Percentiles rank a stretch among this genome's conserved stretches.
Conservation (phyloP, 2,113 vertebrate species). For the Pterocles orientalis region DNA sequence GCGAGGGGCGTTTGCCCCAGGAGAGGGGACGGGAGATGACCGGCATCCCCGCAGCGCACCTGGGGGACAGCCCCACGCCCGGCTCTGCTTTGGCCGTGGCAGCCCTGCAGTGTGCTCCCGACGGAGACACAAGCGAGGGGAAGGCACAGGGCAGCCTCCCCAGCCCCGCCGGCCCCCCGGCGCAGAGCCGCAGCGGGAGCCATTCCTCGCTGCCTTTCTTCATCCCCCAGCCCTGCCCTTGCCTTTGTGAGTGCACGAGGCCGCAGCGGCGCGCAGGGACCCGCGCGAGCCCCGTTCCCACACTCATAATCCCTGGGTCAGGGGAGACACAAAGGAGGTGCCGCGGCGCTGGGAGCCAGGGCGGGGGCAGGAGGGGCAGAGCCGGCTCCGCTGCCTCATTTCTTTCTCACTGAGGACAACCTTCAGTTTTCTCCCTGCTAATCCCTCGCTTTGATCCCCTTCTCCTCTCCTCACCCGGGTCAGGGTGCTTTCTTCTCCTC, state of each 20-base stretch:
- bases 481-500: neutral
- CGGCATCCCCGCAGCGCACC: neutral
- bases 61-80: neutral
- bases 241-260: neutral
- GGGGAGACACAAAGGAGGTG: conserved; percentile 82
- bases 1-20: fast-evolving
- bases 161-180: neutral
- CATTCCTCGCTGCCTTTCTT: neutral
- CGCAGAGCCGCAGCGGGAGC: neutral
- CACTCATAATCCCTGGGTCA: conserved; percentile 87
- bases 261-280: neutral
- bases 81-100: neutral
- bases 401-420: conserved; percentile 73
- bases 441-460: conserved; percentile 17
- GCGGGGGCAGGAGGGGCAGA: conserved; percentile 24
- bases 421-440: conserved; percentile 42
- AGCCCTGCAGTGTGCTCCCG: neutral
- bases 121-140: fast-evolving
- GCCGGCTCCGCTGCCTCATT: conserved; percentile 69
- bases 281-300: conserved; percentile 78
- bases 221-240: neutral
- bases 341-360: conserved; percentile 71
- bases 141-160: neutral
- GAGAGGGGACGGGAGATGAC: neutral
- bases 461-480: neutral